Percentiles rank a stretch among this genome's conserved stretches.
phyloP scores from a whole-genome alignment of 2,888 invertebrate species.

The Salticus scenicus region DNA sequence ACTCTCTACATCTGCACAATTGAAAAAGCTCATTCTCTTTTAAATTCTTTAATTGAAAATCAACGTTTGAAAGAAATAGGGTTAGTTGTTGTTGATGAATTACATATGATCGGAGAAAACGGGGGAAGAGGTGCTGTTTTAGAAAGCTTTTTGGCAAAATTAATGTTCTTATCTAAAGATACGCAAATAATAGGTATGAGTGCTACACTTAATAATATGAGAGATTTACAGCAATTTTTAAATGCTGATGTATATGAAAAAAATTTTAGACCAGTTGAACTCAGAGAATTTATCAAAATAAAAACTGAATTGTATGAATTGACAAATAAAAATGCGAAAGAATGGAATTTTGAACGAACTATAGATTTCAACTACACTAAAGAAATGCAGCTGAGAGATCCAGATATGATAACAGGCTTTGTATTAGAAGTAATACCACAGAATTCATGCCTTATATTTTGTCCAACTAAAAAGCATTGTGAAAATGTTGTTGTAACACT shows the following conservation, averaged over 20 bases:
- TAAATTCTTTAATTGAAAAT: constrained; percentile 89
- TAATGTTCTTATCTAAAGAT: constrained; percentile 77
- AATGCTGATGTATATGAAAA: constrained; percentile 86
- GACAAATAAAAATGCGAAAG: constrained; percentile 75
- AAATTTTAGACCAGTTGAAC: constrained; percentile 88
- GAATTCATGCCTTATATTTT: constrained; percentile 91
- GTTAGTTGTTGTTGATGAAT: constrained; percentile 89
- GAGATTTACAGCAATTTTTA: constrained; percentile 87
- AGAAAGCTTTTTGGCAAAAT: constrained; percentile 88
- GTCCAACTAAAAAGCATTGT: constrained; percentile 93
- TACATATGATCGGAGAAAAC: constrained; percentile 91
- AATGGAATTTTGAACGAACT: constrained; percentile 72
- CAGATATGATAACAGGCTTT: constrained; percentile 86
- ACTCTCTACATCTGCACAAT: constrained; percentile 94
- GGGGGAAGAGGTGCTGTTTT: constrained; percentile 87
- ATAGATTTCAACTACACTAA: constrained; percentile 59
- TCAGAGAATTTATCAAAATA: constrained; percentile 84
- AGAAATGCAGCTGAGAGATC: constrained; percentile 79
- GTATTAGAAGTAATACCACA: constrained; percentile 86
- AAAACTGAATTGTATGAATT: constrained; percentile 81
- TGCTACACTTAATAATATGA: constrained; percentile 94
- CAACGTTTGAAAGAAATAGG: constrained; percentile 85
- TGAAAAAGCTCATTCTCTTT: constrained; percentile 91
- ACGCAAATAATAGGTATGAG: constrained; percentile 97
- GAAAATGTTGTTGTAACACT: constrained; percentile 90